Conservation (phyloP, 2,113 vertebrate genomes). For the Sphyrna mokarran region DNA sequence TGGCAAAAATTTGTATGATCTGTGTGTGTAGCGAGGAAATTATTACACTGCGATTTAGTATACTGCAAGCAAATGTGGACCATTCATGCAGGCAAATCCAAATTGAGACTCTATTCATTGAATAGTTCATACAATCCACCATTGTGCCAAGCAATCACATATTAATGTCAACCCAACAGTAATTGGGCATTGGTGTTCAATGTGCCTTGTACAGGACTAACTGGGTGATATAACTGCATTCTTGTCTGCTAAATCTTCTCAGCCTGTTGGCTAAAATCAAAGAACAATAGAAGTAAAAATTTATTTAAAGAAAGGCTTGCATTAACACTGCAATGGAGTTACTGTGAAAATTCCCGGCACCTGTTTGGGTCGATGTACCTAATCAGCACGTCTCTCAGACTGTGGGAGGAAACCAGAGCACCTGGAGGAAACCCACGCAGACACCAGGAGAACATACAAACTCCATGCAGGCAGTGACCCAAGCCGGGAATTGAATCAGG, state of each 20-base stretch:
- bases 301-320: too few relatives aligned
- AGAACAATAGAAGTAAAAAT: too few relatives aligned
- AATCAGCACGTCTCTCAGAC: too few relatives aligned
- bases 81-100: background rate
- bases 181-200: background rate
- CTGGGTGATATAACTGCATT: background rate
- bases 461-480: too few relatives aligned
- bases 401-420: too few relatives aligned
- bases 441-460: too few relatives aligned
- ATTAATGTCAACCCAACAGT: background rate
- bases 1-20: conserved; percentile 4
- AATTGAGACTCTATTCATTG: background rate
- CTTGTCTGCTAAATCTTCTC: background rate
- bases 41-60: background rate
- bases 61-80: background rate
- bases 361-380: too few relatives aligned
- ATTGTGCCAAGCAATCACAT: background rate
- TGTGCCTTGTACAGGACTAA: background rate
- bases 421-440: too few relatives aligned
- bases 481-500: too few relatives aligned
- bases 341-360: too few relatives aligned
- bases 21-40: background rate
- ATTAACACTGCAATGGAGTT: too few relatives aligned
- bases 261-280: too few relatives aligned
- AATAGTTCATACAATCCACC: background rate